Conservation (phyloP, 2,113 vertebrate genomes). For the Phrynocephalus versicolor region DNA sequence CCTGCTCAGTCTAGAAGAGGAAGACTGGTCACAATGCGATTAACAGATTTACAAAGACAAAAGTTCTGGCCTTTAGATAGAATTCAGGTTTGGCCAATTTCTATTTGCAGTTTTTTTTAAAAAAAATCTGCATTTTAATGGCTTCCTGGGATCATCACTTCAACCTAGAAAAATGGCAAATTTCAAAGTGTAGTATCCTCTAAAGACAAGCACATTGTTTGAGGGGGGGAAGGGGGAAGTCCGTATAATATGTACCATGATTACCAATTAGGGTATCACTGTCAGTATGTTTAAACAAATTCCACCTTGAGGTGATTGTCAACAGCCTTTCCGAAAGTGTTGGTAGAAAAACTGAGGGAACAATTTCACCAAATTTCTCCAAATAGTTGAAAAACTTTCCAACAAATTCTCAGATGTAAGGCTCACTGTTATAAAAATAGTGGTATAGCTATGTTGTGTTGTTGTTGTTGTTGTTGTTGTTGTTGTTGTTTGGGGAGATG, state of each 20-base stretch:
- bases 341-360: background rate
- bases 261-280: background rate
- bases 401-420: background rate
- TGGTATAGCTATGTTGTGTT: background rate
- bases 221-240: constrained; percentile 8
- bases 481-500: background rate
- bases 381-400: background rate
- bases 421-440: background rate
- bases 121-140: background rate
- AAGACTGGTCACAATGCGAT: too few species aligned
- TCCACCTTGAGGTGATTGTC: background rate
- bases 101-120: background rate
- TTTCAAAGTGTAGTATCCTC: background rate
- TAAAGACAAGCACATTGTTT: background rate
- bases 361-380: background rate
- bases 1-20: too few species aligned
- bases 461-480: background rate
- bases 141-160: background rate
- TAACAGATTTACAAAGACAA: background rate
- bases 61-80: background rate
- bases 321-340: background rate
- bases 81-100: too few species aligned
- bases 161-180: background rate
- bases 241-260: background rate
- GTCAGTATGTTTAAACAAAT: constrained; percentile 18